These are phyloP conservation scores for Elephantulus edwardii DNA, from an alignment of 2,113 vertebrate genomes.

Conservation along the genomic window DNA sequence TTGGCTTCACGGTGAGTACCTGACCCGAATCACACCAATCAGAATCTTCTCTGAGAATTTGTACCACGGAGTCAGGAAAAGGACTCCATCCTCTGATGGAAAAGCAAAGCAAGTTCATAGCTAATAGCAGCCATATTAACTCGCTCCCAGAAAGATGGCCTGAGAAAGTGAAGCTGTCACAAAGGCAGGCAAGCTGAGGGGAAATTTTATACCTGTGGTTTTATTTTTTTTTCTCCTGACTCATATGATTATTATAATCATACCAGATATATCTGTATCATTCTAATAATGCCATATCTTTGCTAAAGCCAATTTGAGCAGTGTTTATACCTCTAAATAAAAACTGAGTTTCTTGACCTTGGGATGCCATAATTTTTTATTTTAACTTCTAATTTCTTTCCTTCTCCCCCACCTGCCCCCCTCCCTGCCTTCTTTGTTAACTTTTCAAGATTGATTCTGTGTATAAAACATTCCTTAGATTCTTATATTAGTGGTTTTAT, in stretches of 20 bases:
- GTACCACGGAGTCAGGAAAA: background rate
- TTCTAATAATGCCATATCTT: background rate
- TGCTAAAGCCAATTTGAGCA: background rate
- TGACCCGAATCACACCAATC: background rate
- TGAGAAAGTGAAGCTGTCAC: background rate
- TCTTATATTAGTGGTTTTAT: too few species aligned
- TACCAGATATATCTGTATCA: background rate
- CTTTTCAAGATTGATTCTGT: too few species aligned
- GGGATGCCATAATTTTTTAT: too few species aligned
- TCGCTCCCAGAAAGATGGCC: background rate
- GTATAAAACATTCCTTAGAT: too few species aligned
- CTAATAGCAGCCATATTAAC: background rate
- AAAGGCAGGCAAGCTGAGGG: background rate
- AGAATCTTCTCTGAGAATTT: background rate
- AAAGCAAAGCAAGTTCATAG: background rate
- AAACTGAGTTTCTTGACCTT: background rate
- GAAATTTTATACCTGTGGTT: background rate
- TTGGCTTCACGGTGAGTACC: background rate
- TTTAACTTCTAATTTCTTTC: too few species aligned
- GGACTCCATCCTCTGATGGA: background rate
- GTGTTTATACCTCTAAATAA: background rate
- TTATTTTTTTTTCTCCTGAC: background rate
- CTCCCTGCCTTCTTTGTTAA: too few species aligned
- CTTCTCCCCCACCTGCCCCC: too few species aligned
- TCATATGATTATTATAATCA: background rate